A percentile compares a stretch with the other conserved stretches of the same genome.
phyloP scores from a whole-genome alignment of 2,113 vertebrate genomes.

The Prietella phreatophila region DNA sequence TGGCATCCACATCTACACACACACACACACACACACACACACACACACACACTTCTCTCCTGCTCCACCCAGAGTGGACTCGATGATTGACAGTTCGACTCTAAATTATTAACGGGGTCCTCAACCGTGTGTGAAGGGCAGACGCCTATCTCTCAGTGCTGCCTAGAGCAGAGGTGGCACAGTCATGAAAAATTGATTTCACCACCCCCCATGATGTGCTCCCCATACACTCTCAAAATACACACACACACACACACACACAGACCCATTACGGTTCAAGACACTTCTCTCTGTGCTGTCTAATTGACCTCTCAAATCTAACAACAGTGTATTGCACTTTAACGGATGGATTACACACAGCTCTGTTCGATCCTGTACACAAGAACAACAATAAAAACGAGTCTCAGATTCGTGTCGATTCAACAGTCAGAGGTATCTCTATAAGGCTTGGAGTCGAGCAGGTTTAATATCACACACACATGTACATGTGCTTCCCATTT shows the following conservation, averaged over 20 bases:
- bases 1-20: slow-evolving; percentile 60
- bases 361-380: not conserved
- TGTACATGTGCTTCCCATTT: not conserved
- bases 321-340: not conserved
- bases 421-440: not conserved
- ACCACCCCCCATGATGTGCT: slow-evolving; percentile 63
- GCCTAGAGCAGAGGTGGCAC: slow-evolving; percentile 67
- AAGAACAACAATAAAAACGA: not conserved
- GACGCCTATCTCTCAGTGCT: slow-evolving; percentile 69
- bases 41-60: slow-evolving; percentile 66
- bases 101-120: slow-evolving; percentile 78
- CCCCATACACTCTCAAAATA: slow-evolving; percentile 73
- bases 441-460: not conserved
- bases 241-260: slow-evolving; percentile 57
- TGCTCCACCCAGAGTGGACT: slow-evolving; percentile 65
- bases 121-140: slow-evolving; percentile 76
- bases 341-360: not conserved
- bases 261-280: not conserved
- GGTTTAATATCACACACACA: not conserved
- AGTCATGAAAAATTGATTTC: slow-evolving; percentile 79
- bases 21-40: slow-evolving; percentile 67
- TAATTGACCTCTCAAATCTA: slow-evolving; percentile 1
- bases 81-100: slow-evolving; percentile 72
- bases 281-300: not conserved
- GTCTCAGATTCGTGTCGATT: not conserved